These are phyloP conservation scores for Cariama cristata DNA, from an alignment of 2,113 vertebrate species.

Conservation along the genomic window DNA sequence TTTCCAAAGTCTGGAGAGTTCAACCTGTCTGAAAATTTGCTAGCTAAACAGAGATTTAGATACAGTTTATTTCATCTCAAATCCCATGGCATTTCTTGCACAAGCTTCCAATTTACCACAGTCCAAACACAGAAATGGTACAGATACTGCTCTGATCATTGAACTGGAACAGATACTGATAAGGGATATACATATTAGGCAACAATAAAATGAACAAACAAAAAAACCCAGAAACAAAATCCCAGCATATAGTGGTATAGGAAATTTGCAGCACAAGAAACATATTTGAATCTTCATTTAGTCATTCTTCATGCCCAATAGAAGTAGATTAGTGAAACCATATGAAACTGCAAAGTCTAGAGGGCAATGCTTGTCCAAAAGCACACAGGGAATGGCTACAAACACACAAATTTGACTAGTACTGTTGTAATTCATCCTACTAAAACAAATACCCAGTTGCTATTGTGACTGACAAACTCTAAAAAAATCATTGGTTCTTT, in stretches of 20 bases:
- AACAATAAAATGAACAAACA: background rate
- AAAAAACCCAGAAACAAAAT: background rate
- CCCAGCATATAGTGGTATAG: too few relatives aligned
- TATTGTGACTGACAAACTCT: background rate
- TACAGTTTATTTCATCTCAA: background rate
- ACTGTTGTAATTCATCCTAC: background rate
- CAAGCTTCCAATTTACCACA: background rate
- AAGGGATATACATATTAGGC: background rate
- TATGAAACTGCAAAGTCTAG: background rate
- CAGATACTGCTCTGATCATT: background rate
- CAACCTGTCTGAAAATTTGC: background rate
- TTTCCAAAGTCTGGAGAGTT: background rate
- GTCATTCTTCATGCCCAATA: background rate
- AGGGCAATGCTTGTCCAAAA: background rate
- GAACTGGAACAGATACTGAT: background rate
- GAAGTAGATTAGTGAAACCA: background rate
- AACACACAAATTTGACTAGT: background rate
- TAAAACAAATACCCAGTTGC: background rate
- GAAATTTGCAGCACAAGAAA: background rate
- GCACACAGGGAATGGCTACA: background rate
- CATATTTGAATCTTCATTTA: background rate
- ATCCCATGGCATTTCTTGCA: background rate
- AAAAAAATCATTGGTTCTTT: background rate
- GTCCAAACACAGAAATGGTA: background rate
- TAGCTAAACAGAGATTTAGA: background rate